Evolutionary conservation across 2,797 vertebrate genomes (phyloP), one percentile per base, ranked within the genome.

Genomic region (Aulostomus chinensis): DNA sequence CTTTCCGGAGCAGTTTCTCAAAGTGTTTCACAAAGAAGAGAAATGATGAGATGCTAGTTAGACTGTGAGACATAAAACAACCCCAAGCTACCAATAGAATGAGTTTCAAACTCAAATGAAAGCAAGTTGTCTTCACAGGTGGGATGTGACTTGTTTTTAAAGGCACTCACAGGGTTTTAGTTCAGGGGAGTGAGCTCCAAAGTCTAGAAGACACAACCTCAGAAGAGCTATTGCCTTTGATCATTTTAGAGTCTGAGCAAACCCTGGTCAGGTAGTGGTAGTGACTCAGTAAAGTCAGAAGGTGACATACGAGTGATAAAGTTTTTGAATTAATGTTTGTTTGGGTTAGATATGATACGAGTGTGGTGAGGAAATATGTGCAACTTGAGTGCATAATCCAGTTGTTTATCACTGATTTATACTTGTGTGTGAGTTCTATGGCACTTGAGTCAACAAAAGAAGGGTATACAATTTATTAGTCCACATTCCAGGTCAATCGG

Each of bases 161-260:
- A 26, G 35, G 15, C 32, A n/a, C 38, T 12, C 14, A 4, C 16
- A 14, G 12, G 4, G 32, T 34, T 35, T 26, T 9, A 13, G 15
- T 36, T 13, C 13, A 29, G 29, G 25, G 16, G 25, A 34, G 21
- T 17, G 11, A 36, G 35, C n/a, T 41, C 16, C 32, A 29, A 43
- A 52, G 39, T 59, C 54, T 31, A 29, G 8, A 14, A 54, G 39
- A 32, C 37, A 33, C 15, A 0, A 36, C 16, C 39, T 61, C 39
- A 58, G 30, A 37, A 37, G 45, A 35, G 18, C 2, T 17, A 36
- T 40, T 17, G n/a, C 21, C 26, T 76, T 64, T 59, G 29, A 63
- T 38, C 18, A 33, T 51, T 28, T 58, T 47, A 25, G 21, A 51
- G 34, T 40, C 56, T 54, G 13, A n/a, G 29, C n/a, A 30, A 59